phyloP scores from a whole-genome alignment of 2,797 vertebrate genomes.

The Nannoperca obscura region DNA sequence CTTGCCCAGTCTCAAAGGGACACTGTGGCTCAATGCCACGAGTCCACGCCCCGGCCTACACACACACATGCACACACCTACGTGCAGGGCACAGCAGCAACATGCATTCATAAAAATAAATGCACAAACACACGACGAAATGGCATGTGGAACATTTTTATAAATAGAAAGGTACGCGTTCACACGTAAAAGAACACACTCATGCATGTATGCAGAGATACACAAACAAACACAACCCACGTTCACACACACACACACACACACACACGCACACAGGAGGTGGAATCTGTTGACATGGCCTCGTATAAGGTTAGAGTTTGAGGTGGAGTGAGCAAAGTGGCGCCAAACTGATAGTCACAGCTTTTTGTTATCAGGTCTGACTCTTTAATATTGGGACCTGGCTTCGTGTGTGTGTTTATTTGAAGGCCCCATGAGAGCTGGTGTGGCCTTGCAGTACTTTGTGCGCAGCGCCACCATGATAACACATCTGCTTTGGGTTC shows the following conservation, averaged over 20 bases:
- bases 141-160: conserved; percentile 37
- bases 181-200: conserved; percentile 36
- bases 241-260: conserved; percentile 16
- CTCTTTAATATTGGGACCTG: conserved; percentile 75
- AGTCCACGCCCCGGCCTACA: conserved; percentile 61
- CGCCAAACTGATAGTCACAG: conserved; percentile 75
- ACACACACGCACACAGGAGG: conserved; percentile 72
- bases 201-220: neutral
- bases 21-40: conserved; percentile 77
- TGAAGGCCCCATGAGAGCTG: conserved; percentile 57
- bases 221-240: conserved; percentile 23
- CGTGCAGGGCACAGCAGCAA: conserved; percentile 32
- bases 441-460: conserved; percentile 75
- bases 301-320: conserved; percentile 78
- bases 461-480: conserved; percentile 67
- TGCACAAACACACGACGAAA: conserved; percentile 45
- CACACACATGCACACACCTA: conserved; percentile 40
- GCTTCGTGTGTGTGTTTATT: conserved; percentile 40
- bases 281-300: conserved; percentile 87
- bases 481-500: conserved; percentile 81
- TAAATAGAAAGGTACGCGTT: conserved; percentile 47
- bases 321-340: conserved; percentile 65
- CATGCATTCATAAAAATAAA: conserved; percentile 57
- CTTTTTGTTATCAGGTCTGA: conserved; percentile 76
- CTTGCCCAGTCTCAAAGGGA: conserved; percentile 77